Evolutionary conservation across 1,140 invertebrate genomes (phyloP).

Genomic region (Samia ricini): DNA sequence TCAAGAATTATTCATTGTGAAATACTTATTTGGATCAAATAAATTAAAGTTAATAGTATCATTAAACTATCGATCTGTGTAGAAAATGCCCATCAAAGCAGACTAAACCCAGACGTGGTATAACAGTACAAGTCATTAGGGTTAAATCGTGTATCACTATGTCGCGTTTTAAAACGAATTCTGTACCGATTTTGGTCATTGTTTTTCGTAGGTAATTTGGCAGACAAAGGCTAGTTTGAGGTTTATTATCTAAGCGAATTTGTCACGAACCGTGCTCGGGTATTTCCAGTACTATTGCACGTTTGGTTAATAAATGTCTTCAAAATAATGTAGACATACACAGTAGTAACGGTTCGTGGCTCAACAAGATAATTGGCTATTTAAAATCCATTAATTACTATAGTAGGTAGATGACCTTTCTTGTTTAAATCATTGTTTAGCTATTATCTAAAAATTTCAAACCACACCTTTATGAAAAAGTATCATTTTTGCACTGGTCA

Average conservation of each 20-base stretch:
- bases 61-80: background rate
- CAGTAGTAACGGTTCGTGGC: background rate
- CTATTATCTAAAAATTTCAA: too few relatives aligned
- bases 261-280: background rate
- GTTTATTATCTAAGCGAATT: background rate
- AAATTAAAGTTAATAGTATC: background rate
- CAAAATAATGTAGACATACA: background rate
- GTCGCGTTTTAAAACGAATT: background rate
- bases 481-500: background rate
- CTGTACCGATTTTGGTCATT: background rate
- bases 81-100: background rate
- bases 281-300: background rate
- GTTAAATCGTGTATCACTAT: constrained; percentile 1
- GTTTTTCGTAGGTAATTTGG: constrained; percentile 1
- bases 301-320: background rate
- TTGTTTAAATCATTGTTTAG: too few relatives aligned
- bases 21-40: background rate
- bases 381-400: too few relatives aligned
- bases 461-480: too few relatives aligned
- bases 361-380: background rate
- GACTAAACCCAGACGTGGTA: background rate
- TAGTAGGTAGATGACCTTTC: too few relatives aligned
- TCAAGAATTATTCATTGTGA: background rate
- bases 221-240: background rate
- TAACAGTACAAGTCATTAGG: constrained; percentile 9